Conservation (phyloP, 2,113 vertebrate genomes). For the Pterophyllum scalare region DNA sequence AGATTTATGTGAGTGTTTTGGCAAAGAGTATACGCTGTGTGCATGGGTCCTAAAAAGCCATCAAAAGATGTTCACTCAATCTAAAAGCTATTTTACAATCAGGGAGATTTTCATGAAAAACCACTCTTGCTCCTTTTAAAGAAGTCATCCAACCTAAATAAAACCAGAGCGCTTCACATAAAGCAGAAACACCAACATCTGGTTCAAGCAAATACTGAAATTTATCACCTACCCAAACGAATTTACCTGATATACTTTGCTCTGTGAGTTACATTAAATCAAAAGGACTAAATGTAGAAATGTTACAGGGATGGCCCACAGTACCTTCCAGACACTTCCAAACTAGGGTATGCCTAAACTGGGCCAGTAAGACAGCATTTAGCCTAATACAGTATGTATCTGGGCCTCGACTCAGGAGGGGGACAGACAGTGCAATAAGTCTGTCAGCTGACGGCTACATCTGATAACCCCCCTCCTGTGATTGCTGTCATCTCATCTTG, state of each 20-base stretch:
- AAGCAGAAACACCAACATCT: not conserved
- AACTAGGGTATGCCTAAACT: slow-evolving; percentile 46
- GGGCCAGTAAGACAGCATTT: slow-evolving; percentile 60
- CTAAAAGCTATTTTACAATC: slow-evolving; percentile 54
- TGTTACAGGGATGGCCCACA: slow-evolving; percentile 23
- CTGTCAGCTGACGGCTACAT: slow-evolving; percentile 65
- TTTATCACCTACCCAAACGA: not conserved
- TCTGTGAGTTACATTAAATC: not conserved
- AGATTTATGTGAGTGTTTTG: slow-evolving; percentile 40
- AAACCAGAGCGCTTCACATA: not conserved
- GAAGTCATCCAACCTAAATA: slow-evolving; percentile 4
- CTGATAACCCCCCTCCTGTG: slow-evolving; percentile 55
- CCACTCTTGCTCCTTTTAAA: slow-evolving; percentile 26
- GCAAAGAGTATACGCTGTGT: slow-evolving; percentile 26
- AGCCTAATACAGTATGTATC: slow-evolving; percentile 69
- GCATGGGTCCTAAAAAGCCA: slow-evolving; percentile 44
- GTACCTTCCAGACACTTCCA: slow-evolving; percentile 18
- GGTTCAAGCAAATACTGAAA: not conserved
- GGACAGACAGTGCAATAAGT: slow-evolving; percentile 58
- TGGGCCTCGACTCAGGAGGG: slow-evolving; percentile 69
- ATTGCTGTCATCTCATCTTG: slow-evolving; percentile 67
- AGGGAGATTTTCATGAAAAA: slow-evolving; percentile 47
- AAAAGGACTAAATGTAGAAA: not conserved
- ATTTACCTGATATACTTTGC: not conserved
- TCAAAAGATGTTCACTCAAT: slow-evolving; percentile 46